Conservation (phyloP, 2,113 vertebrate genomes). For the Halcyon senegalensis region DNA sequence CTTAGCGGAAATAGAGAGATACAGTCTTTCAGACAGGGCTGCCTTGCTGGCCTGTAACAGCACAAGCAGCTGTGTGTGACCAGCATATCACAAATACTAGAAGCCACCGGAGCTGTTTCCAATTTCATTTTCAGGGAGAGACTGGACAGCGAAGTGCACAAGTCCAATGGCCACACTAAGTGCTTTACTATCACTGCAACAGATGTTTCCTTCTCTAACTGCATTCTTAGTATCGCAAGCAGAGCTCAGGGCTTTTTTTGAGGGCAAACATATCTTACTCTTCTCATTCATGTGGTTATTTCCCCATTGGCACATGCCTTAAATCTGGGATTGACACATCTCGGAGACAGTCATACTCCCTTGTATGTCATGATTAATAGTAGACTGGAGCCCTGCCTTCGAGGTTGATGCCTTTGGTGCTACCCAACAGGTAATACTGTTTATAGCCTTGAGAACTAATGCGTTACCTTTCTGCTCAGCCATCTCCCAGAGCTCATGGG, state of each 20-base stretch:
- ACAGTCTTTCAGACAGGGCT: neutral
- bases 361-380: neutral
- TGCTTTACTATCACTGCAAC: neutral
- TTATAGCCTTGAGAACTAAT: neutral
- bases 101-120: neutral
- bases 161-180: neutral
- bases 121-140: neutral
- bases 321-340: neutral
- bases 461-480: constrained; percentile 86
- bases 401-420: neutral
- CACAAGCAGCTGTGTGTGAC: neutral
- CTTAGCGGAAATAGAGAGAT: neutral
- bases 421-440: neutral
- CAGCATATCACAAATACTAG: neutral
- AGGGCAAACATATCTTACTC: neutral
- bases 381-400: neutral
- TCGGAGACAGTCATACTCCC: neutral
- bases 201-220: neutral
- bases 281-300: neutral
- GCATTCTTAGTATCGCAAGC: neutral
- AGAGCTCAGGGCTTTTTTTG: neutral
- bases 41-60: neutral
- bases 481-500: constrained; percentile 83
- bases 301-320: neutral
- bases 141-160: neutral